Base-by-base conservation (phyloP, 2,888 invertebrate species). In the Chrysotoxum bicinctum region DNA sequence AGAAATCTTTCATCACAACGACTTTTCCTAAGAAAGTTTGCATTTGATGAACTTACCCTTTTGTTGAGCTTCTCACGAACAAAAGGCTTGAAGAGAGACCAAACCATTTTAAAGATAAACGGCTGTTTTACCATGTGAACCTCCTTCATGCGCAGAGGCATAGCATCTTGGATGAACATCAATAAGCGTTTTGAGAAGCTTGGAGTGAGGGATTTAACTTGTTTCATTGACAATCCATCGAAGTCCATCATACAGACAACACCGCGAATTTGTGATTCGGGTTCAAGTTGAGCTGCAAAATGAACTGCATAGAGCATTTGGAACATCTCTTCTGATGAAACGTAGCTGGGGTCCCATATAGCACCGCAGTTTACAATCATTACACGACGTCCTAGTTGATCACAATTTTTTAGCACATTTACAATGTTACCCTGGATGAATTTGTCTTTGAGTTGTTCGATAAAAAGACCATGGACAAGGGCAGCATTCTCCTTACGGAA, bases 121-220 rank as follows among this genome's bases (percentile, higher is more conserved):
- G 97, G 97, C 89, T 97, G 95, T 89, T 96, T 96, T 3, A 97
- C 96, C 90, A 97, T 95, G 92, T 97, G 97, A 10, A 97, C 95
- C 92, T 97, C 96, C 91, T 96, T 97, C 88, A 97, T 93, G 72
- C 97, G 93, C 66, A 97, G 91, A 3, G 97, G 97, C 96, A 97
- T 96, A 0, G 97, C 97, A 77, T 97, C 96, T 92, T 97, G 97
- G 88, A 97, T 97, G 92, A 97, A 97, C 10, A 94, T 94, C 82
- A 97, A 93, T 66, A 97, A 93, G 62, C 95, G 94, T 93, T 95
- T 94, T 64, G 96, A 96, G 92, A 96, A 97, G 9, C 94, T 92
- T 0, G 96, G 96, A 0, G 95, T 94, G 64, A 97, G 91, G 0
- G 94, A 95, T 75, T 90, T 92, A 19, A 94, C 94, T 93, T 97